A percentile compares a stretch with the other conserved stretches of the same genome.
Conservation (phyloP, 1,140 invertebrate species). For the Agrilus planipennis region DNA sequence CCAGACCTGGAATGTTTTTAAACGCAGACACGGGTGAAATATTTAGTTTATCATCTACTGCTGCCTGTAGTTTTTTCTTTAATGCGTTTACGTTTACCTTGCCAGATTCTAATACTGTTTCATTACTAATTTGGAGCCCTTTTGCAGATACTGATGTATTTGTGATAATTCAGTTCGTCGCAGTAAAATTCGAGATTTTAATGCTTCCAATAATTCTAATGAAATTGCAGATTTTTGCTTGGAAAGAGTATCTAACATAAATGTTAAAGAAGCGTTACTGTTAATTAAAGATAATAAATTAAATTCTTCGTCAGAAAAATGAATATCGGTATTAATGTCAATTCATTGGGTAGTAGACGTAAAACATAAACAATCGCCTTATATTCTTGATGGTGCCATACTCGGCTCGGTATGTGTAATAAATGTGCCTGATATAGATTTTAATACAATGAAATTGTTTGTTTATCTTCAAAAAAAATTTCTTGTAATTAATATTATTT, state of each 20-base stretch:
- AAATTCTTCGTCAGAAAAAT: slow-evolving; percentile 5
- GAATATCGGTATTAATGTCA: slow-evolving; percentile 4
- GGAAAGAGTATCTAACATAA: slow-evolving; percentile 10
- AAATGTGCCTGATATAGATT: no score
- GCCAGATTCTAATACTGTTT: slow-evolving; percentile 8
- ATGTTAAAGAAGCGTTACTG: slow-evolving; percentile 9
- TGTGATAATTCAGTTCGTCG: slow-evolving; percentile 10
- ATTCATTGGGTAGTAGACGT: no score
- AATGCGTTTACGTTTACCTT: slow-evolving; percentile 8
- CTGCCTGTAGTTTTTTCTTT: no score
- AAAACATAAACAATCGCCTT: no score
- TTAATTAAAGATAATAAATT: slow-evolving; percentile 5
- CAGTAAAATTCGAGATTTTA: slow-evolving; percentile 10
- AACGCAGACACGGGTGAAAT: slow-evolving; percentile 7
- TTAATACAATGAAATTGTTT: no score
- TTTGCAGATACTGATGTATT: slow-evolving; percentile 11
- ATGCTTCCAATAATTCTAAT: slow-evolving; percentile 10
- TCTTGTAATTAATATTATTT: no score
- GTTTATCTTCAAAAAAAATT: no score
- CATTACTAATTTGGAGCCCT: slow-evolving; percentile 9
- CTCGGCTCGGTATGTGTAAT: no score
- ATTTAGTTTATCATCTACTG: slow-evolving; percentile 7
- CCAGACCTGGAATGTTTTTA: slow-evolving; percentile 10
- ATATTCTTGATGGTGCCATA: no score
- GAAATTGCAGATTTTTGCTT: slow-evolving; percentile 10